Evolutionary conservation across 2,113 vertebrate species (phyloP), one percentile per base, ranked within the genome.

Genomic region (Bostrychus sinensis): DNA sequence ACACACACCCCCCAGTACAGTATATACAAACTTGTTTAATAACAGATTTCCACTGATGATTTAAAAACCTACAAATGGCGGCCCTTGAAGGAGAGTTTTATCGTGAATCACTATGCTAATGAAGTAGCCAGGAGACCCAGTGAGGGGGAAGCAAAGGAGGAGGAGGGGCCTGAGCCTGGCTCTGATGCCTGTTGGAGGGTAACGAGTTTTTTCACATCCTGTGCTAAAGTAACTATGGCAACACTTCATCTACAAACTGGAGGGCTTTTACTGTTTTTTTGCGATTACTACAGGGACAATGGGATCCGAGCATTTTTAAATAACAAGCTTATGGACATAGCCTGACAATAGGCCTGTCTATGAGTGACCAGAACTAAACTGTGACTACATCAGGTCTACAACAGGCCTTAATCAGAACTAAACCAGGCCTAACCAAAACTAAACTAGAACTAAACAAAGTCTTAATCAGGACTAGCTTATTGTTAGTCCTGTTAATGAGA

Each of bases 41-140:
- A 82, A 75, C 70, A 7, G 48, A 53, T 56, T 61, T 82, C 78
- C 70, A 19, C 70, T 67, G 79, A 86, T 48, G n/a, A 77, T 79
- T 83, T 53, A 72, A 86, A 82, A 89, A 82, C 62, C 74, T 73
- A 91, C 86, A 90, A 88, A 88, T 65, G 76, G 66, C 77, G 76
- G 83, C 86, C 86, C 86, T 86, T 81, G 43, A 83, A 87, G 85
- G 80, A 83, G 77, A 72, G 74, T 72, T n/a, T 87, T 78, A 73
- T 72, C 82, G 80, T 91, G 83, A 90, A 88, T 91, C 89, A 91
- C 85, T 89, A 84, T 88, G 82, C 80, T 86, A 90, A 91, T 90
- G 66, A 90, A 85, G 78, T 76, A 89, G 81, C 85, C 86, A 90
- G 84, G 83, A 87, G 85, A 87, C 77, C 82, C 77, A 83, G 74